Percentiles rank a stretch among this genome's conserved stretches.
Conservation (phyloP, 2,888 invertebrate genomes). For the Girardia tigrina region DNA sequence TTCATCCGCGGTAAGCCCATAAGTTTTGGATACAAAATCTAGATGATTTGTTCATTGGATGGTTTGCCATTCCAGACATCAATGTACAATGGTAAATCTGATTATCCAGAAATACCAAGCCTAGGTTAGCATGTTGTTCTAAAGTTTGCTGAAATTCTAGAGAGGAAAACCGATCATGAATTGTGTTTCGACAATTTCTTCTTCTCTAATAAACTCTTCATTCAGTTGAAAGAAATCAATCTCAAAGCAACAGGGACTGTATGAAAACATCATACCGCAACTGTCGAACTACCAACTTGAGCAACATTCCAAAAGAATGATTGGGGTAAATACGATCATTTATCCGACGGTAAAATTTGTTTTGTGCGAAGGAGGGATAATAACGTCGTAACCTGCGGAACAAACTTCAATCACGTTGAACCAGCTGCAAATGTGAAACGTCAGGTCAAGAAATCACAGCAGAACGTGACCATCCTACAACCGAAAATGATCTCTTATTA, state of each 20-base stretch:
- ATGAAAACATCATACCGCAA: constrained; percentile 15
- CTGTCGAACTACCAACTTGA: too few relatives aligned
- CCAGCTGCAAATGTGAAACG: background rate
- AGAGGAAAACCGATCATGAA: constrained; percentile 24
- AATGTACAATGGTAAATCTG: constrained; percentile 23
- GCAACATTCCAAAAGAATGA: constrained; percentile 30
- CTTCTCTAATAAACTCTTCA: background rate
- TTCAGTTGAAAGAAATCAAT: background rate
- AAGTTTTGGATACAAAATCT: constrained; percentile 27
- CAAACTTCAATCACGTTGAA: background rate
- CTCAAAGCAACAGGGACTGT: constrained; percentile 26
- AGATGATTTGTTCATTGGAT: constrained; percentile 7
- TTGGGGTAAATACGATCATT: constrained; percentile 14
- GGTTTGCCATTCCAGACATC: constrained; percentile 13
- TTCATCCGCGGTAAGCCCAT: constrained; percentile 21
- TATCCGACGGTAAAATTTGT: background rate
- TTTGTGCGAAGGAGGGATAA: background rate
- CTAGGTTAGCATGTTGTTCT: constrained; percentile 10
- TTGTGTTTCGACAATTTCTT: constrained; percentile 31
- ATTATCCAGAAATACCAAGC: too few relatives aligned
- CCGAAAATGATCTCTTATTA: too few relatives aligned
- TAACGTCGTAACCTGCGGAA: background rate
- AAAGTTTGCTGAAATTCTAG: constrained; percentile 10
- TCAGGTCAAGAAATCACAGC: background rate
- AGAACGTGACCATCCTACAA: too few relatives aligned